phyloP scores from a whole-genome alignment of 2,888 invertebrate genomes.

The Drosophila nr. medialis region DNA sequence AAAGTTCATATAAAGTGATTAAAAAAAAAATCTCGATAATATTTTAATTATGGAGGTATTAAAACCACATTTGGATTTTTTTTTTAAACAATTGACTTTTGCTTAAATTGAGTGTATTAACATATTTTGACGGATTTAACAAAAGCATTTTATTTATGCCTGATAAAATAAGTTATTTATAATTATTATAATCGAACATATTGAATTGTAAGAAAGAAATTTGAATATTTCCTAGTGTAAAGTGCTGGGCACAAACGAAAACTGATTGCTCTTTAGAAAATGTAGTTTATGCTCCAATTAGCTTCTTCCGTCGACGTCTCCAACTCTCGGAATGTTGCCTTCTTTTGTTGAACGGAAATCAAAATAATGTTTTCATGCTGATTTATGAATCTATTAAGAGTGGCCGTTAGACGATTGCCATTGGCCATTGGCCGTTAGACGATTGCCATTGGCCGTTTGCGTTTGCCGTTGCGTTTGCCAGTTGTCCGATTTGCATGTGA shows the following conservation, averaged over 20 bases:
- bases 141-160: not conserved
- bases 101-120: not conserved
- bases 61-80: not conserved
- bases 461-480: not conserved
- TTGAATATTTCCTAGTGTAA: not conserved
- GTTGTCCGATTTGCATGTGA: conserved; percentile 75
- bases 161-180: not conserved
- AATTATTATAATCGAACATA: not conserved
- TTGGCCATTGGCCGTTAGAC: conserved; percentile 15
- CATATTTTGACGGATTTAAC: not conserved
- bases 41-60: not conserved
- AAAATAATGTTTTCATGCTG: conserved; percentile 79
- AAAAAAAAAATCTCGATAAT: not conserved
- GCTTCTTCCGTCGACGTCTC: conserved; percentile 63
- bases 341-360: conserved; percentile 78
- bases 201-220: not conserved
- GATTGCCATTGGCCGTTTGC: conserved; percentile 19
- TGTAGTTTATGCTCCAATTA: conserved; percentile 77
- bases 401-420: conserved; percentile 44
- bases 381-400: conserved; percentile 79
- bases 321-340: conserved; percentile 23
- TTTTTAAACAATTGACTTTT: not conserved
- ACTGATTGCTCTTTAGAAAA: conserved; percentile 29
- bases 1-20: not conserved
- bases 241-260: conserved; percentile 22